phyloP scores from a whole-genome alignment of 2,888 invertebrate genomes.

The Lydus trimaculatus region DNA sequence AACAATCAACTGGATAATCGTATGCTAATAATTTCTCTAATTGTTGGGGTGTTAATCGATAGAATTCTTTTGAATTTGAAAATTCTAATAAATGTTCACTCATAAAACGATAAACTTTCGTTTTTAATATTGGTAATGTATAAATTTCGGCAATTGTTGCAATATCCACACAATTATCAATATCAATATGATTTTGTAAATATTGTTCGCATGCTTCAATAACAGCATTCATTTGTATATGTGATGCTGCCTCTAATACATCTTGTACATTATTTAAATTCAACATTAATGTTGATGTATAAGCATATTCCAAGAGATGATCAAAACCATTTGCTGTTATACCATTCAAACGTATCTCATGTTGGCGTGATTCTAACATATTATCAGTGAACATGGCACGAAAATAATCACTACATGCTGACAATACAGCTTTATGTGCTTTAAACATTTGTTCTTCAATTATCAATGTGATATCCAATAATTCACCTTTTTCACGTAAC shows the following conservation, averaged over 20 bases:
- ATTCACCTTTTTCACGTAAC: constrained; percentile 66
- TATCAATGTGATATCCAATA: constrained; percentile 72
- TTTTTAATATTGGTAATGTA: constrained; percentile 66
- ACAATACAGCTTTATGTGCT: constrained; percentile 75
- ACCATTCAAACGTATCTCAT: constrained; percentile 71
- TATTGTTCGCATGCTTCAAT: constrained; percentile 72
- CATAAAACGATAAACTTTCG: constrained; percentile 71
- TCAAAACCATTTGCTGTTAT: constrained; percentile 71
- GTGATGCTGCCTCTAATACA: constrained; percentile 73
- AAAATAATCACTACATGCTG: constrained; percentile 78
- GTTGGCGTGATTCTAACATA: constrained; percentile 71
- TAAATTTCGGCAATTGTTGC: constrained; percentile 75
- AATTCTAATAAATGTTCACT: constrained; percentile 70
- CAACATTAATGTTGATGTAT: constrained; percentile 70
- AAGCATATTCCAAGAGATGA: constrained; percentile 72
- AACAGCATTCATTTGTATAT: constrained; percentile 70
- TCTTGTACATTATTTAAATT: constrained; percentile 70
- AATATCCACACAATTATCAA: constrained; percentile 77
- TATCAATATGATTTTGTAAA: constrained; percentile 70
- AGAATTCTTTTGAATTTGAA: constrained; percentile 67
- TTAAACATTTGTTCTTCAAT: constrained; percentile 71
- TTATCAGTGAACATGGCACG: constrained; percentile 78
- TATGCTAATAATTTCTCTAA: constrained; percentile 68
- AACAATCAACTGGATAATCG: constrained; percentile 74
- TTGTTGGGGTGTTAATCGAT: constrained; percentile 67